These are phyloP conservation scores for Nasonia longicornis DNA, from an alignment of 1,140 invertebrate species.

Conservation along the genomic window DNA sequence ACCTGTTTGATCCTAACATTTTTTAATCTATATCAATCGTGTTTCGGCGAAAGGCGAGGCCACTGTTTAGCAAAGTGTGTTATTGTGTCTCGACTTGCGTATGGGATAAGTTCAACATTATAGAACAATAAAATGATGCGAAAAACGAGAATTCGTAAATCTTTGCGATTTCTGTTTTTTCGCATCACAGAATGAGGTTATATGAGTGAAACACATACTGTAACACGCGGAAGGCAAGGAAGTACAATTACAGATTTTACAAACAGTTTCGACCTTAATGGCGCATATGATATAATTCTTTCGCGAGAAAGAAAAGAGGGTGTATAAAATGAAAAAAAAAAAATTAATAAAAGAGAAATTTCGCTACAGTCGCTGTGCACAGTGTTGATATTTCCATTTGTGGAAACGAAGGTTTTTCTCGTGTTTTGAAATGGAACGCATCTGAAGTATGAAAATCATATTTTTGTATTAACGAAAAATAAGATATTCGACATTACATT, in stretches of 20 bases:
- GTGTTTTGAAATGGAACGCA: background rate
- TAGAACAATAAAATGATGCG: background rate
- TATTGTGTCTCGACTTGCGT: constrained; percentile 38
- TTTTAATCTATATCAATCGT: constrained; percentile 46
- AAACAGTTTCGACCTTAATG: constrained; percentile 31
- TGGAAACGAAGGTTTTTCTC: background rate
- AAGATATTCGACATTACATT: no score
- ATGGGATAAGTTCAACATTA: background rate
- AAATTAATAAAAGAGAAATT: constrained; percentile 41
- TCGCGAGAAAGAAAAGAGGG: constrained; percentile 31
- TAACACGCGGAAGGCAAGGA: background rate
- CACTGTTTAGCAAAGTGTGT: constrained; percentile 52
- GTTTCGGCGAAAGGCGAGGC: constrained; percentile 53
- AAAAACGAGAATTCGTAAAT: background rate
- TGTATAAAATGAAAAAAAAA: constrained; percentile 35
- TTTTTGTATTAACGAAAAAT: background rate
- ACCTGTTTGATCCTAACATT: constrained; percentile 34
- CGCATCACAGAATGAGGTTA: background rate
- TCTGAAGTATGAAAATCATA: background rate
- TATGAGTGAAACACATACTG: background rate
- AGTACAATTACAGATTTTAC: constrained; percentile 38
- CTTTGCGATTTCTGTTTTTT: constrained; percentile 16
- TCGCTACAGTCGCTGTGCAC: constrained; percentile 42
- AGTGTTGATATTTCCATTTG: constrained; percentile 15
- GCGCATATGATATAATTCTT: constrained; percentile 28